Evolutionary conservation across 1,140 invertebrate genomes (phyloP).

Genomic region (Apis cerana): DNA sequence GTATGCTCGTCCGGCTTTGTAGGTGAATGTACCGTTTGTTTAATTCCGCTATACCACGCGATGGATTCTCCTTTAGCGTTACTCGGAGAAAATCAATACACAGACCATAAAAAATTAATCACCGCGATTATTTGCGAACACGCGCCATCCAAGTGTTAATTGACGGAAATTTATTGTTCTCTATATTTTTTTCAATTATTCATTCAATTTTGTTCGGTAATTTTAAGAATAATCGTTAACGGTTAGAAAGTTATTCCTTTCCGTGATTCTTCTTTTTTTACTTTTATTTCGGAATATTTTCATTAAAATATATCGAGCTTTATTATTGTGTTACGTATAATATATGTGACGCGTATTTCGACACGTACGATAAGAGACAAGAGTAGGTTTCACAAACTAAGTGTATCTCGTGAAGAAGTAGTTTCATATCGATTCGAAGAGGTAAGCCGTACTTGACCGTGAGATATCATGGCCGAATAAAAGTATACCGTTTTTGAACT

Average conservation of each 20-base stretch:
- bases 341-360: too few species aligned
- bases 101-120: constrained; percentile 2
- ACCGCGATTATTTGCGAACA: neutral
- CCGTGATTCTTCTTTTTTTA: neutral
- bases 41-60: constrained; percentile 19
- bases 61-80: neutral
- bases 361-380: neutral
- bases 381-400: neutral
- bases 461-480: constrained; percentile 6
- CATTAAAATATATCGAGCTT: too few species aligned
- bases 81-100: constrained; percentile 21
- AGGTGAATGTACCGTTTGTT: constrained; percentile 46
- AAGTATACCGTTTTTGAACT: neutral
- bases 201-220: neutral
- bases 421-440: constrained; percentile 1
- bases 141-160: neutral
- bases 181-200: too few species aligned
- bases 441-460: constrained; percentile 4
- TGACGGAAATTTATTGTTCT: neutral
- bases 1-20: constrained; percentile 36
- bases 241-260: neutral
- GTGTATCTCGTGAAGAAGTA: neutral
- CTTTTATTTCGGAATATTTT: neutral
- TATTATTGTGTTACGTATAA: too few species aligned
- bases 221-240: neutral